Conservation (phyloP, 92 coral and sea anemone species). For the Pocillopora meandrina region DNA sequence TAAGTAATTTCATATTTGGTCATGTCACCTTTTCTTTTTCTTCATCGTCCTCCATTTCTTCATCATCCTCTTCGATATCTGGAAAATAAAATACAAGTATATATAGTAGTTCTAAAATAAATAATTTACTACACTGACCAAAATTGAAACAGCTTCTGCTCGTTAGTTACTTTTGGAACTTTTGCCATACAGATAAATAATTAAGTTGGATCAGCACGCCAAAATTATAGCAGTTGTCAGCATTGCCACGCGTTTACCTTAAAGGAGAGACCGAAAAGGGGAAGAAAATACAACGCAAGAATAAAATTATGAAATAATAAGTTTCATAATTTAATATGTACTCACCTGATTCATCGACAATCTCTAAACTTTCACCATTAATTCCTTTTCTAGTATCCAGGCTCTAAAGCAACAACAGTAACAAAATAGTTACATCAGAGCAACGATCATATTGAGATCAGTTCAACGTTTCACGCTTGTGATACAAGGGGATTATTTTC, state of each 20-base stretch:
- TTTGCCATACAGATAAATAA: no score
- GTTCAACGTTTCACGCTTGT: no score
- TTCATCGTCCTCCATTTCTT: constrained; percentile 63
- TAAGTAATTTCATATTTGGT: not conserved
- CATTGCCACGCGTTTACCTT: no score
- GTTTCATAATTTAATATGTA: not conserved
- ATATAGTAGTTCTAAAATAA: not conserved
- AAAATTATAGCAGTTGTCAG: no score
- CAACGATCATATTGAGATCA: no score
- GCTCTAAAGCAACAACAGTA: constrained; percentile 1
- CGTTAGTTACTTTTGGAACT: no score
- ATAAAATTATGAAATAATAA: no score
- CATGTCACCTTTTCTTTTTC: constrained; percentile 22
- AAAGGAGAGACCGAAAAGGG: not conserved
- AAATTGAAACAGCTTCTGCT: not conserved
- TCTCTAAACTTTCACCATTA: constrained; percentile 47
- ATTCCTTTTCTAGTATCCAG: constrained; percentile 27
- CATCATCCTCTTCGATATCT: constrained; percentile 79
- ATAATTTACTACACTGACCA: no score
- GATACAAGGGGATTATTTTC: no score
- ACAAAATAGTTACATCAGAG: not conserved
- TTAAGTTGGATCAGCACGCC: no score
- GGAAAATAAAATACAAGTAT: not conserved
- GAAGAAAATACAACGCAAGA: no score
- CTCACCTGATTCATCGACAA: constrained; percentile 77